Conservation (phyloP, 23 tunicate genomes). For the Halocynthia roretzi region DNA sequence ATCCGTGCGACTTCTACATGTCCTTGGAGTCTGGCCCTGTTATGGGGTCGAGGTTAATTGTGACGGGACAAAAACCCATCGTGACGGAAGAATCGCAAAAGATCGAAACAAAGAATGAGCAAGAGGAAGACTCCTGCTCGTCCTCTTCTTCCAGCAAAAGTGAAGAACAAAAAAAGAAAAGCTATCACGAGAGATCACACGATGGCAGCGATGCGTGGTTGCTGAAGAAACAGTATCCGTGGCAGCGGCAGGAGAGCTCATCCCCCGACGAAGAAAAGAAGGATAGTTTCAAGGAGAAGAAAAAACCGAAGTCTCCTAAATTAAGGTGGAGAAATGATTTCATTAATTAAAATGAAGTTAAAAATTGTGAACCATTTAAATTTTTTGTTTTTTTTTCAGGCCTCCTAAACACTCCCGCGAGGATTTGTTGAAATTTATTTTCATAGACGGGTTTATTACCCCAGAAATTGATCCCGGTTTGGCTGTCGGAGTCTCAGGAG, state of each 20-base stretch:
- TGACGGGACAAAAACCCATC: background rate
- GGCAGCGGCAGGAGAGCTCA: no score
- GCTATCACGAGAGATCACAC: no score
- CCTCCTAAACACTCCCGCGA: background rate
- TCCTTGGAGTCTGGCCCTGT: conserved; percentile 8
- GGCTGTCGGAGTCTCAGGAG: conserved; percentile 49
- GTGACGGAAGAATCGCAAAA: background rate
- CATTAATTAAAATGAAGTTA: no score
- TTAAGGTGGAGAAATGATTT: no score
- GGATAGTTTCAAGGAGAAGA: no score
- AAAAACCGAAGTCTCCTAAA: no score
- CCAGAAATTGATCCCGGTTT: conserved; percentile 40
- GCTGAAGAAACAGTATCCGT: no score
- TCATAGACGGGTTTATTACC: conserved; percentile 59
- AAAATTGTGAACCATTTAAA: background rate
- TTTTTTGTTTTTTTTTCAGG: background rate
- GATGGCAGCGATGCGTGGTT: no score
- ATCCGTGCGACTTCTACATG: conserved; percentile 35
- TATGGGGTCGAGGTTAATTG: conserved; percentile 7
- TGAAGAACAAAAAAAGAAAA: no score
- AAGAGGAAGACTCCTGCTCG: no score
- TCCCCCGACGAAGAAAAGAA: no score
- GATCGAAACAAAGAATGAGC: background rate
- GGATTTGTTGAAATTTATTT: conserved; percentile 20
- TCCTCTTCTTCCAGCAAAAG: no score